These are phyloP conservation scores for Lasiommata megera DNA, from an alignment of 2,888 invertebrate genomes.

Conservation along the genomic window DNA sequence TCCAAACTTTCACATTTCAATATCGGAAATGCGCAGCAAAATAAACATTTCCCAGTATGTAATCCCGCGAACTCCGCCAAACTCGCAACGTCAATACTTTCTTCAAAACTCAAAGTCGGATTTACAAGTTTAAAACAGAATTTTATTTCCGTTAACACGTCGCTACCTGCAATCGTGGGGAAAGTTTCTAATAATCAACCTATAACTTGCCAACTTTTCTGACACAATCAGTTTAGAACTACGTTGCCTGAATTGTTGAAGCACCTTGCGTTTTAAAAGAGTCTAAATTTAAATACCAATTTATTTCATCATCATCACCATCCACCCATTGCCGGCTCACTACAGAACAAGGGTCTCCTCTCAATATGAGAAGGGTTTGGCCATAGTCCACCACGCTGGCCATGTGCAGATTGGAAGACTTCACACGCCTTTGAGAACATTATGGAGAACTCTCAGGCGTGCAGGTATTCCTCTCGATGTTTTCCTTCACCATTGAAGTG, in stretches of 20 bases:
- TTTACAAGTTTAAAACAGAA: slow-evolving; percentile 20
- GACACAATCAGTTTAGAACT: slow-evolving; percentile 24
- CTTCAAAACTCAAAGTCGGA: slow-evolving; percentile 19
- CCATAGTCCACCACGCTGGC: too few species aligned
- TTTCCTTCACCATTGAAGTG: too few species aligned
- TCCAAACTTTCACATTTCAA: slow-evolving; percentile 14
- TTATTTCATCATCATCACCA: too few species aligned
- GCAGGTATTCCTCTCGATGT: too few species aligned
- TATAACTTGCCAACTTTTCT: slow-evolving; percentile 17
- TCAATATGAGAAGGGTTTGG: too few species aligned
- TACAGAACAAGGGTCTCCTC: too few species aligned
- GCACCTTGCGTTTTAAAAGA: background rate
- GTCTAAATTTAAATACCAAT: too few species aligned
- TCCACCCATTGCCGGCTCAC: too few species aligned
- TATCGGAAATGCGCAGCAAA: slow-evolving; percentile 17
- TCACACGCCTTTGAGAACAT: too few species aligned
- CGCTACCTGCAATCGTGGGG: slow-evolving; percentile 14
- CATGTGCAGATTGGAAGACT: too few species aligned
- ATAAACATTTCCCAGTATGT: slow-evolving; percentile 16
- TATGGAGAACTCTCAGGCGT: too few species aligned
- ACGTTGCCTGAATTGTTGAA: slow-evolving; percentile 20
- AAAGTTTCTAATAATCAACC: slow-evolving; percentile 22
- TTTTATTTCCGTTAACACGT: slow-evolving; percentile 21
- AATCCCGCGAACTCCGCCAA: slow-evolving; percentile 7
- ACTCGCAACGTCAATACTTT: slow-evolving; percentile 15